Percentiles rank a stretch among this genome's conserved stretches.
Evolutionary conservation across 2,888 invertebrate species (phyloP).

Genomic region (Stegana nigrithorax): DNA sequence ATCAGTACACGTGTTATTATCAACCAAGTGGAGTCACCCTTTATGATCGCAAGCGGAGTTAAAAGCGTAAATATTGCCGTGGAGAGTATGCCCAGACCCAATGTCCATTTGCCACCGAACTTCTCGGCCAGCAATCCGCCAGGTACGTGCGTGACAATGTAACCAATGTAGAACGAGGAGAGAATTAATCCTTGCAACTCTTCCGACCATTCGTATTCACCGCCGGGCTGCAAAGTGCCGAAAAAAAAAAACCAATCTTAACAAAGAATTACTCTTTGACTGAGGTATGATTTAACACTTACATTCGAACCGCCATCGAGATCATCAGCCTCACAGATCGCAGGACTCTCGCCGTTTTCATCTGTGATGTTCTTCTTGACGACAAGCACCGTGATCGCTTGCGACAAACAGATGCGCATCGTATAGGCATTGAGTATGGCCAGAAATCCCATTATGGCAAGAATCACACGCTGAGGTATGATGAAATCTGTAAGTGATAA

Average conservation of each 20-base stretch:
- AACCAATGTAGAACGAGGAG: conserved; percentile 88
- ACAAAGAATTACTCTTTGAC: not conserved
- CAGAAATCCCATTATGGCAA: conserved; percentile 79
- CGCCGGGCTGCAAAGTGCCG: conserved; percentile 30
- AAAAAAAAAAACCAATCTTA: not conserved
- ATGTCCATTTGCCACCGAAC: conserved; percentile 87
- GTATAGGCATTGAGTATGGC: conserved; percentile 81
- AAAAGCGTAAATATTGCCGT: conserved; percentile 85
- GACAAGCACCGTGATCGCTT: conserved; percentile 80
- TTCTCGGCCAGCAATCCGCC: conserved; percentile 84
- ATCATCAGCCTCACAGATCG: conserved; percentile 54
- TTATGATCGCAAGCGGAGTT: conserved; percentile 79
- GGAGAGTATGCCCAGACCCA: conserved; percentile 84
- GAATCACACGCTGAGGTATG: conserved; percentile 74
- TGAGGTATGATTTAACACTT: conserved; percentile 1
- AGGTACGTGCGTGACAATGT: conserved; percentile 84
- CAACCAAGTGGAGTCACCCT: conserved; percentile 77
- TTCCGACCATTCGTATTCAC: conserved; percentile 75
- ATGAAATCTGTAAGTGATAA: conserved; percentile 52
- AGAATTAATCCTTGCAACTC: conserved; percentile 81
- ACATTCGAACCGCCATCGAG: conserved; percentile 33
- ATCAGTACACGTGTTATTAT: conserved; percentile 80
- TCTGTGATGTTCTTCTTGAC: conserved; percentile 52
- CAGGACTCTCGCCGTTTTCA: conserved; percentile 31
- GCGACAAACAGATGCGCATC: conserved; percentile 79